Evolutionary conservation across 2,888 invertebrate genomes (phyloP), one percentile per base, ranked within the genome.

Genomic region (Beris morrisii): DNA sequence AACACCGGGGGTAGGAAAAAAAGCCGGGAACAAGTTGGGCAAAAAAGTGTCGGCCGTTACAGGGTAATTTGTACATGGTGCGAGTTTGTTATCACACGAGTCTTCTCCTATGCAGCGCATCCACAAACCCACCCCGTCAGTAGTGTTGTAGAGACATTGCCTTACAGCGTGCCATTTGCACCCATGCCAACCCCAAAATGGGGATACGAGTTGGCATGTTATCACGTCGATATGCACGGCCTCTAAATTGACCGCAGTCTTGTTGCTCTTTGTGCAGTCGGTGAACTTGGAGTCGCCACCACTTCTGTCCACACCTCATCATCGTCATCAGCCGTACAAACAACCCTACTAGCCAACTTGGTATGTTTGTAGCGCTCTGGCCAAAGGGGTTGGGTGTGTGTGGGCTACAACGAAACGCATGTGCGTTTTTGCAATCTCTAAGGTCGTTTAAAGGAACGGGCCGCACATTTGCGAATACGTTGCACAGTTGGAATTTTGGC

Each of bases 221-320:
- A 38, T 38, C 38, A 7, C 38, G 38, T 38, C 38, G 38, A 11
- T 30, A 53, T 30, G 53, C 53, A 53, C 12, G 53, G 53, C 38
- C 9, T 12, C 28, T 53, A 28, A 53, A 53, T 53, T 53, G 53
- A 53, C 53, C 53, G 15, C 53, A 53, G 53, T 53, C 53, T 53
- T 30, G 30, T 30, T 53, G 53, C 30, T 53, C 53, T 30, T 53
- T 53, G 28, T 53, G 53, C 53, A 53, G 30, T 53, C 12, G 15
- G 12, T 7, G 6, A 38, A 7, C 2, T 38, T 1, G 38, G 38
- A 38, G 22, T 22, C 22, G 22, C 22, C 22, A 22, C 22, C 22
- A 22, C 22, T 22, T 22, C n/a, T 53, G 28, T 53, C 31, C n/a
- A 28, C 53, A 53, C 53, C 12, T 53, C 15, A 53, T 31, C 11